Evolutionary conservation across 2,113 vertebrate species (phyloP).

Genomic region (Grammomys surdaster): DNA sequence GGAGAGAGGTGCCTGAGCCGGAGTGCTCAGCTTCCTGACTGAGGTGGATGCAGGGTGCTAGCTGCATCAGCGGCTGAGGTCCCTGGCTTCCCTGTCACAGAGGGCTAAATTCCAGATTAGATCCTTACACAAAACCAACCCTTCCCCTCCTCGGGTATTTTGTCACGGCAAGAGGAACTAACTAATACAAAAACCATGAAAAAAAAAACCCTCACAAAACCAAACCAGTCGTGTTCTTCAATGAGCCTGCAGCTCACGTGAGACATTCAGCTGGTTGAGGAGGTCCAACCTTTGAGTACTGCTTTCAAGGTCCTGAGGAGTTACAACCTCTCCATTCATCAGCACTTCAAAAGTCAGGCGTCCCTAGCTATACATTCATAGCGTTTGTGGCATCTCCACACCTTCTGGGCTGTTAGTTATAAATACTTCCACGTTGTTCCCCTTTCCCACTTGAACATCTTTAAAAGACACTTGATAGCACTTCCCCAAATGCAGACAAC

Average conservation of each 20-base stretch:
- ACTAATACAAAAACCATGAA: background rate
- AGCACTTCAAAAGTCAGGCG: background rate
- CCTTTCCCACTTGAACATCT: background rate
- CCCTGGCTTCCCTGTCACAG: too few species aligned
- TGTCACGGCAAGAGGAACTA: background rate
- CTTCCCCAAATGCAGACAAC: background rate
- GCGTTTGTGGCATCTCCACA: background rate
- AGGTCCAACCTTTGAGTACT: background rate
- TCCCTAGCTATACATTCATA: background rate
- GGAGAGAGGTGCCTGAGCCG: background rate
- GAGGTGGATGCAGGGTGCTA: background rate
- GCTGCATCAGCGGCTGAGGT: too few species aligned
- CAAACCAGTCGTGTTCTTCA: background rate
- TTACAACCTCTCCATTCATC: background rate
- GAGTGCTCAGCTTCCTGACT: background rate
- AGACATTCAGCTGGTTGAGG: background rate
- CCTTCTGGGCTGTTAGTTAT: background rate
- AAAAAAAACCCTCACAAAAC: background rate
- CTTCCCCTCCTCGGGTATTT: background rate
- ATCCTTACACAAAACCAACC: background rate
- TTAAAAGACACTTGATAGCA: constrained; percentile 33
- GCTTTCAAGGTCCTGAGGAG: background rate
- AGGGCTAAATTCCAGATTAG: background rate
- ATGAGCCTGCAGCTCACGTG: background rate
- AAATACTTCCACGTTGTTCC: constrained; percentile 31